Conservation (phyloP, 2,797 vertebrate species). For the Jordanella pulchra region DNA sequence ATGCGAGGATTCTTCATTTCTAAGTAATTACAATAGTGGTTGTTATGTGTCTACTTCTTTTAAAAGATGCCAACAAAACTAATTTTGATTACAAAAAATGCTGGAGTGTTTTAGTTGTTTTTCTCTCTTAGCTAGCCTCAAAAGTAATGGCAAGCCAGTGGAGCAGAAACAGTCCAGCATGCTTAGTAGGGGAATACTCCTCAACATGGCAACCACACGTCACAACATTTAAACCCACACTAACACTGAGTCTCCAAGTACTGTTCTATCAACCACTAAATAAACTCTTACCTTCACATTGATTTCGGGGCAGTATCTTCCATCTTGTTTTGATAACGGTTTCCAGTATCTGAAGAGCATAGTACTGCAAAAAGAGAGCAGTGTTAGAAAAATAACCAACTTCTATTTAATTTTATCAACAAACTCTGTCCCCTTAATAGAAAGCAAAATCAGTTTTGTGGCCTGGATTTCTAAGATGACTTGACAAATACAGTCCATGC, state of each 20-base stretch:
- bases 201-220: conserved; percentile 73
- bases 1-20: not conserved
- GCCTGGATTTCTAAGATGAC: conserved; percentile 75
- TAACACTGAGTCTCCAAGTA: conserved; percentile 60
- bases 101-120: conserved; percentile 37
- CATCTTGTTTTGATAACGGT: conserved; percentile 99
- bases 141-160: conserved; percentile 53
- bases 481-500: conserved; percentile 88
- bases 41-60: conserved; percentile 13
- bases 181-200: conserved; percentile 60
- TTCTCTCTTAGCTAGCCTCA: conserved; percentile 44
- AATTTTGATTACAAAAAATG: conserved; percentile 12
- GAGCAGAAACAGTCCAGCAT: conserved; percentile 70
- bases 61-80: conserved; percentile 28
- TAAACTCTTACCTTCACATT: conserved; percentile 91
- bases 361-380: conserved; percentile 92
- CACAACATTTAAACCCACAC: conserved; percentile 63
- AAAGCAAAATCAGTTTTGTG: conserved; percentile 71
- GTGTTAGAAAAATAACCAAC: conserved; percentile 58
- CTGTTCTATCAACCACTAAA: conserved; percentile 9
- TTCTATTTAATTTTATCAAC: conserved; percentile 35
- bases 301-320: conserved; percentile 99
- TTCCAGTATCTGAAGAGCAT: conserved; percentile 99
- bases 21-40: not conserved
- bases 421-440: conserved; percentile 59